Evolutionary conservation across 1,140 invertebrate genomes (phyloP), one percentile per base, ranked within the genome.

Genomic region (Trichonephila clavata): DNA sequence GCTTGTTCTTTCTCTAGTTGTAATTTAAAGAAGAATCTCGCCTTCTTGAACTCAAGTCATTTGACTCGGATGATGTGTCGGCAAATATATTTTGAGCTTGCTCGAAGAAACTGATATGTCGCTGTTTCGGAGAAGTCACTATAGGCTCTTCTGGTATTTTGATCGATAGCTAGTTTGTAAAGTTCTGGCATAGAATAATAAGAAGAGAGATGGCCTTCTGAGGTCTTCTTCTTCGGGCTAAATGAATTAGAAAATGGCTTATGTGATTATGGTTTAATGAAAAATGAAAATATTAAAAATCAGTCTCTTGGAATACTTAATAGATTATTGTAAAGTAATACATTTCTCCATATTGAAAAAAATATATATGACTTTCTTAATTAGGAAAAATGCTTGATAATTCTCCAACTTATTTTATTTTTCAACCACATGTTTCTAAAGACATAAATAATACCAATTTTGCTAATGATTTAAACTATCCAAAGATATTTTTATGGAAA

Each of bases 141-240:
- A 88, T 65, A 2, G 93, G 59, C 60, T 94, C 87, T 32, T 93
- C 92, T 32, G 86, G 68, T 39, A 88, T 80, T n/a, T 65, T 91
- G 65, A 18, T 83, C 86, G 32, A 89, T 24, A 7, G 39, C 50
- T n/a, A 94, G 39, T 24, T 86, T 93, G 20, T 92, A 68, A 13
- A 95, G 84, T 86, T 95, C 94, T 20, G 95, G 95, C 95, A 95
- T 95, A 10, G 95, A 95, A 86, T 94, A 95, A 92, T 94, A 95
- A 0, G 95, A 94, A 86, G 95, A 86, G 14, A 94, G 43, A 20
- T 86, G 81, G 4, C 88, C 65, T 43, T 94, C 93, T 32, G 84
- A 39, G n/a, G 10, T 90, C 84, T 24, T 60, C 57, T 57, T 89
- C 57, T 57, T 89, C 86, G 24, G 71, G 27, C 87, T 94, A n/a